These are phyloP conservation scores for Diloba caeruleocephala DNA, from an alignment of 2,888 invertebrate genomes.

Conservation along the genomic window DNA sequence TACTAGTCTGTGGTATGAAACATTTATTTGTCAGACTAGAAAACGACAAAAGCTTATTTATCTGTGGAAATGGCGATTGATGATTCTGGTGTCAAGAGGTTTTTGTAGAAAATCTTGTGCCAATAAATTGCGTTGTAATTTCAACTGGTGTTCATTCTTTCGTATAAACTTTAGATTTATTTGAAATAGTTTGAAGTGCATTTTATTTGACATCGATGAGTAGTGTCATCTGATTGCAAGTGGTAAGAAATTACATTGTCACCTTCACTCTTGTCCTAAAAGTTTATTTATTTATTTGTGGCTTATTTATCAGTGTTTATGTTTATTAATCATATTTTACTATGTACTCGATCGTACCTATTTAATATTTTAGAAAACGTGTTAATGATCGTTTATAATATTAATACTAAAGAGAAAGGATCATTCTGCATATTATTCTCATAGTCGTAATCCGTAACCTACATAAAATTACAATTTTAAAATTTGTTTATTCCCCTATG, in stretches of 20 bases:
- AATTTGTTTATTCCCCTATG: no score
- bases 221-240: slow-evolving; percentile 59
- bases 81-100: slow-evolving; percentile 52
- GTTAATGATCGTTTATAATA: slow-evolving; percentile 24
- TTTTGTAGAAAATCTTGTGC: slow-evolving; percentile 53
- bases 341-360: slow-evolving; percentile 15
- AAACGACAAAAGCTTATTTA: slow-evolving; percentile 15
- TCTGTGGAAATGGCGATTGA: slow-evolving; percentile 58
- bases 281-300: slow-evolving; percentile 59
- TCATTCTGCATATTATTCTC: slow-evolving; percentile 55
- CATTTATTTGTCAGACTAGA: slow-evolving; percentile 17
- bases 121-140: slow-evolving; percentile 54
- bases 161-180: slow-evolving; percentile 33
- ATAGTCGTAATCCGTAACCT: slow-evolving; percentile 68
- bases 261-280: slow-evolving; percentile 73
- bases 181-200: slow-evolving; percentile 35
- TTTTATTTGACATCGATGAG: slow-evolving; percentile 60
- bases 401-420: slow-evolving; percentile 73
- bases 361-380: slow-evolving; percentile 11
- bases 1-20: no score
- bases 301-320: slow-evolving; percentile 58
- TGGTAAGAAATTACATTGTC: slow-evolving; percentile 69
- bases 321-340: slow-evolving; percentile 32
- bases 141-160: slow-evolving; percentile 33
- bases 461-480: slow-evolving; percentile 59